Conservation (phyloP, 2,888 invertebrate genomes). For the Calameuta pallipes region DNA sequence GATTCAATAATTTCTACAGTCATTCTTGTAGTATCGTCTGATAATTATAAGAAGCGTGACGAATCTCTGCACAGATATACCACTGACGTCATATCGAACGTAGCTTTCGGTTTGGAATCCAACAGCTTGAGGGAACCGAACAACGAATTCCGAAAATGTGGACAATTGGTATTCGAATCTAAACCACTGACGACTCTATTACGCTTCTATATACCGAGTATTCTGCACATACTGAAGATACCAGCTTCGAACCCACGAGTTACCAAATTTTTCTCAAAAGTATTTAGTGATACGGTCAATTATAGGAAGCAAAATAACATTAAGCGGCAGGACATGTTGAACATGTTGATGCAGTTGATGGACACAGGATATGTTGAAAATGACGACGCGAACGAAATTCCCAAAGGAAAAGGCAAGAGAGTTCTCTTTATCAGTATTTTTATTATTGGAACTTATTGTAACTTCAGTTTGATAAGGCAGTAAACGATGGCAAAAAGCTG, state of each 20-base stretch:
- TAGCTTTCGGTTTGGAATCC: slow-evolving; percentile 64
- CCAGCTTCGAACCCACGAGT: slow-evolving; percentile 7
- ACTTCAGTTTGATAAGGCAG: too few species aligned
- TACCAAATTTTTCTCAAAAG: slow-evolving; percentile 27
- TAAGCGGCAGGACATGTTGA: slow-evolving; percentile 38
- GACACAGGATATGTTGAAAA: slow-evolving; percentile 19
- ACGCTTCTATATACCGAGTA: neutral
- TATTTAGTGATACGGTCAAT: slow-evolving; percentile 28
- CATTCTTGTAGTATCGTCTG: too few species aligned
- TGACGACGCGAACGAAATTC: slow-evolving; percentile 6
- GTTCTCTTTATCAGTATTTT: too few species aligned
- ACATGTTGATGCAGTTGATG: slow-evolving; percentile 36
- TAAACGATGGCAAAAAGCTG: neutral
- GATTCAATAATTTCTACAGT: too few species aligned
- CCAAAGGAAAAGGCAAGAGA: too few species aligned
- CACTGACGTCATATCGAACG: slow-evolving; percentile 64
- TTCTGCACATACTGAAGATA: slow-evolving; percentile 8
- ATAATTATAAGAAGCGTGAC: too few species aligned
- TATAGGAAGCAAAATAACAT: slow-evolving; percentile 28
- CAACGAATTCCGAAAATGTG: slow-evolving; percentile 49
- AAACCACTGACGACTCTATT: neutral
- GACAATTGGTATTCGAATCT: slow-evolving; percentile 28
- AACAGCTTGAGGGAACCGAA: slow-evolving; percentile 58
- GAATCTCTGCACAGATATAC: slow-evolving; percentile 49
- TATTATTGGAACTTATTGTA: too few species aligned